These are phyloP conservation scores for Corapipo altera DNA, from an alignment of 2,113 vertebrate genomes.

Conservation along the genomic window DNA sequence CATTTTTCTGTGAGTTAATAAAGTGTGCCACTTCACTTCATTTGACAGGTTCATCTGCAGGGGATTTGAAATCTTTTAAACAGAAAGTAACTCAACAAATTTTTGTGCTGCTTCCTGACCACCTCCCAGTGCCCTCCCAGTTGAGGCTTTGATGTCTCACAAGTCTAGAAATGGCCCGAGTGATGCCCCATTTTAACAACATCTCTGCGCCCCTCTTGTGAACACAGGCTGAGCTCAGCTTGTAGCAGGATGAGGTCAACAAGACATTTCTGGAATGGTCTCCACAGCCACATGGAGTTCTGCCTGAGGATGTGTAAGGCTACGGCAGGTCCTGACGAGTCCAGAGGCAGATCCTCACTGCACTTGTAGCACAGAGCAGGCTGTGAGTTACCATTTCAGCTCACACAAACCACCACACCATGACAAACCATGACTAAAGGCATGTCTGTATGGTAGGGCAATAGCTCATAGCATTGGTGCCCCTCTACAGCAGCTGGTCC, in stretches of 20 bases:
- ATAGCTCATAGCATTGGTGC: background rate
- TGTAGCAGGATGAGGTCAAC: background rate
- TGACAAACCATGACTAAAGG: background rate
- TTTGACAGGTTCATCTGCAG: background rate
- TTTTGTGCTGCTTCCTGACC: background rate
- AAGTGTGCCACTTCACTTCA: background rate
- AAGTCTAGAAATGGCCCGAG: background rate
- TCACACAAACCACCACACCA: background rate
- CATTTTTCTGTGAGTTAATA: background rate
- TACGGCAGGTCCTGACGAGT: background rate
- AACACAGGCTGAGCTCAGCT: background rate
- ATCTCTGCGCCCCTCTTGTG: background rate
- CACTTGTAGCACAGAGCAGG: background rate
- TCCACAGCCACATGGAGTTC: background rate
- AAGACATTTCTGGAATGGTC: background rate
- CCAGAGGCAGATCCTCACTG: background rate
- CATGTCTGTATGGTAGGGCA: background rate
- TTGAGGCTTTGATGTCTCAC: rapidly evolving
- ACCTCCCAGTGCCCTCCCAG: background rate
- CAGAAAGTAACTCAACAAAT: background rate
- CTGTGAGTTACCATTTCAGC: background rate
- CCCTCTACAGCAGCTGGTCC: background rate
- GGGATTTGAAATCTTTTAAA: background rate
- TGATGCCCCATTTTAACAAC: background rate
- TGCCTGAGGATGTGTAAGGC: background rate